Evolutionary conservation across 2,113 vertebrate species (phyloP), one percentile per base, ranked within the genome.

Genomic region (Toxostoma redivivum): DNA sequence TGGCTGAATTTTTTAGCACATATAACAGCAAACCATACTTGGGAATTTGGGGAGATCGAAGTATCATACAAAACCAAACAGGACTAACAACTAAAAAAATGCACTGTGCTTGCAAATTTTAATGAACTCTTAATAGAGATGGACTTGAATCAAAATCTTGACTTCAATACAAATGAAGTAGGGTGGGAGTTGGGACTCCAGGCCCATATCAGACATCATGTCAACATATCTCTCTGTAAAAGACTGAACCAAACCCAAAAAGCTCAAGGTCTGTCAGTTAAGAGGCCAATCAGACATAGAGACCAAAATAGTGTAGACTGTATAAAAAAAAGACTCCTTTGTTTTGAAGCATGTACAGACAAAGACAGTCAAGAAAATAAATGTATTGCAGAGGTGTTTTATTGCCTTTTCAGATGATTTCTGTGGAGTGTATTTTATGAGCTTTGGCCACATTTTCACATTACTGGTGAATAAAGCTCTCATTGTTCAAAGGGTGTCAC

Each of bases 401-500:
- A 86, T 73, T 94, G 76, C 40, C 51, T 92, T 96, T 93, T 66
- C 72, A 70, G 87, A 77, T 95, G 82, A 74, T 90, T 96, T 92
- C 79, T 94, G 65, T 83, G 25, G 48, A 74, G 67, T 56, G 72
- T 77, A 22, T 88, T 94, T 94, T 90, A 93, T 83, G 44, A 90
- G 47, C 40, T 80, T 93, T 90, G 72, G 38, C 61, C 56, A 81
- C 25, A 57, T 82, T 95, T 94, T 90, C 79, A 77, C 60, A 45
- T 70, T 83, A 51, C 56, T 48, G 31, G 33, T 67, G 86, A 88
- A 96, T 86, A 88, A 91, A 96, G 6, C 67, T 83, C 33, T 81
- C 91, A 88, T 81, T 96, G 92, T 96, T 95, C 90, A 88, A 94
- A 88, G 40, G 47, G 56, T 95, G 50, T 91, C 64, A 86, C 81